A percentile compares a stretch with the other conserved stretches of the same genome.
Conservation (phyloP, 2,888 invertebrate genomes). For the Baccha elongata region DNA sequence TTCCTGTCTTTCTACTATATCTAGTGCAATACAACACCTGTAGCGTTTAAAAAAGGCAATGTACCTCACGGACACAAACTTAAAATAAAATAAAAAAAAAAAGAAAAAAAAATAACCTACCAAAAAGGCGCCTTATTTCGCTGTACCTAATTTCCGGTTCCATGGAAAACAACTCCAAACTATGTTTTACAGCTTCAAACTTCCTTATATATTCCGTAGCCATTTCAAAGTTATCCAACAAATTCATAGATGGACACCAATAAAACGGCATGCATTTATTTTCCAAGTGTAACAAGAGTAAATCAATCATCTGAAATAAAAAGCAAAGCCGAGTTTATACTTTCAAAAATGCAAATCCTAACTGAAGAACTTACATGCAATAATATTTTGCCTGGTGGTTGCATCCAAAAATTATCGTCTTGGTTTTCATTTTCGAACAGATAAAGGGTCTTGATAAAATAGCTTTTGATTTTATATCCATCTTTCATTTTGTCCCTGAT, state of each 20-base stretch:
- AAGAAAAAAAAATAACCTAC: too few relatives aligned
- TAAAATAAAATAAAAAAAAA: too few relatives aligned
- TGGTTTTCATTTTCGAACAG: conserved; percentile 68
- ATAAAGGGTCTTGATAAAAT: conserved; percentile 75
- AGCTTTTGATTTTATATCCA: conserved; percentile 73
- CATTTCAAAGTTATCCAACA: conserved; percentile 41
- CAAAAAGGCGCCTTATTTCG: conserved; percentile 11
- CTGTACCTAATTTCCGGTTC: neutral
- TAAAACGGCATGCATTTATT: conserved; percentile 50
- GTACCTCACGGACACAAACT: too few relatives aligned
- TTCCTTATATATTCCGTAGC: neutral
- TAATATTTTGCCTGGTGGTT: conserved; percentile 52
- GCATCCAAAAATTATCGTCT: conserved; percentile 62
- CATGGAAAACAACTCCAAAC: neutral
- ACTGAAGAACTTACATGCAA: conserved; percentile 74
- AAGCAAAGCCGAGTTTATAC: too few relatives aligned
- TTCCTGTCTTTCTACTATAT: too few relatives aligned
- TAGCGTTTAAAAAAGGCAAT: too few relatives aligned
- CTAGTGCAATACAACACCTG: too few relatives aligned
- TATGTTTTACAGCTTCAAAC: neutral
- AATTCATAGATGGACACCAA: conserved; percentile 72
- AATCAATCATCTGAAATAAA: conserved; percentile 74
- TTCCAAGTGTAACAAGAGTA: conserved; percentile 54
- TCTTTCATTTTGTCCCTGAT: conserved; percentile 60
- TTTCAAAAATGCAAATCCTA: too few relatives aligned